A percentile compares a stretch with the other conserved stretches of the same genome.
phyloP scores from a whole-genome alignment of 2,888 invertebrate genomes.

The Cerastoderma edule region DNA sequence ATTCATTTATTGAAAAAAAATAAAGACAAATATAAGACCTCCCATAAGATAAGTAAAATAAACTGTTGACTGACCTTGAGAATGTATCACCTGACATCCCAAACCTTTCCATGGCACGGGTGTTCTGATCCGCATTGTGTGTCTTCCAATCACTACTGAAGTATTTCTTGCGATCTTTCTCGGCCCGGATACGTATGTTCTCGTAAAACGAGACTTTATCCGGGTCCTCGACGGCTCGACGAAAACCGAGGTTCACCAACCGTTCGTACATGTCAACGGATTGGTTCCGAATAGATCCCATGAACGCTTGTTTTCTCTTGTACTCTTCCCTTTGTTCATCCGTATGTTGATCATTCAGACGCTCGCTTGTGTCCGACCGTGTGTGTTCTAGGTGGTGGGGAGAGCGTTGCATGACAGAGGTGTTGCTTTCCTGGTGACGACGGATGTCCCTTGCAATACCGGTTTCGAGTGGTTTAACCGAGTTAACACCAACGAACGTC shows the following conservation, averaged over 20 bases:
- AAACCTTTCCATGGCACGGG: constrained; percentile 26
- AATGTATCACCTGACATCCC: neutral
- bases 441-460: no score
- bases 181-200: constrained; percentile 1
- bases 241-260: constrained; percentile 54
- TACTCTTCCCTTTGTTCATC: neutral
- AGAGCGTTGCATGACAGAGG: no score
- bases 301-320: constrained; percentile 8
- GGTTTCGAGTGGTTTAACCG: no score
- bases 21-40: no score
- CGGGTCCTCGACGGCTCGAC: constrained; percentile 19
- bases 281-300: constrained; percentile 13
- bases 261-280: constrained; percentile 40
- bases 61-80: constrained; percentile 17
- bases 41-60: no score
- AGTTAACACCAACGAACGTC: no score
- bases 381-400: no score
- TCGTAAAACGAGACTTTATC: constrained; percentile 16
- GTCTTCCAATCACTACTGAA: constrained; percentile 40
- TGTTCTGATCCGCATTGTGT: constrained; percentile 43
- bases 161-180: constrained; percentile 3
- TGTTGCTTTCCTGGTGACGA: no score
- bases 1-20: no score
- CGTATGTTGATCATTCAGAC: no score
- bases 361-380: no score